Percentiles rank a stretch among this genome's conserved stretches.
phyloP scores from a whole-genome alignment of 2,797 vertebrate genomes.

The Malurus leucopterus region DNA sequence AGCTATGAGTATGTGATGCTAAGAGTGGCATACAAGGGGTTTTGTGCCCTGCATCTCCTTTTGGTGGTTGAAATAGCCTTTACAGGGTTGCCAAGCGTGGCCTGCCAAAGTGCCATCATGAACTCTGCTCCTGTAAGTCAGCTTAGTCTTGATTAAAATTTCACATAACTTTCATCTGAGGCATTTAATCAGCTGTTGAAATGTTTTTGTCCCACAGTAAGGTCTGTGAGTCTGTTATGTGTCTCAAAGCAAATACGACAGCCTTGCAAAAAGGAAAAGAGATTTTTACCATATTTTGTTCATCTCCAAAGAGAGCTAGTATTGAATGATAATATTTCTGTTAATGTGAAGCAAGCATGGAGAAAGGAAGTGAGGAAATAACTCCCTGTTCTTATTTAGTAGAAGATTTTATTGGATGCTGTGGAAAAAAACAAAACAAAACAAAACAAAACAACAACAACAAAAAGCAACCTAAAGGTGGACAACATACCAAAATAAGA shows the following conservation, averaged over 20 bases:
- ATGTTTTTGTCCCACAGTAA: background rate
- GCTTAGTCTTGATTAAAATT: background rate
- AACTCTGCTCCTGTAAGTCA: background rate
- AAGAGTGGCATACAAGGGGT: background rate
- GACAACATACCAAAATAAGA: background rate
- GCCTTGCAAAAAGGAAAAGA: background rate
- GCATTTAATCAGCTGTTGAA: background rate
- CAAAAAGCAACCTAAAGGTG: rapidly evolving
- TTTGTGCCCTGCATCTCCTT: background rate
- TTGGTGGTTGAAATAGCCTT: background rate
- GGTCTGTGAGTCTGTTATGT: background rate
- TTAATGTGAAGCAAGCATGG: background rate
- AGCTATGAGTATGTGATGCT: background rate
- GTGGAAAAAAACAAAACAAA: background rate
- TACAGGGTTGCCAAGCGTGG: background rate
- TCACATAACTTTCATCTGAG: background rate
- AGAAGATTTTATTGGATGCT: background rate
- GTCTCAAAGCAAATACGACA: background rate
- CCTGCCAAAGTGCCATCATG: background rate
- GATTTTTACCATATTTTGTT: background rate
- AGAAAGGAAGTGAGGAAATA: background rate
- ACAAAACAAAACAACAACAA: no score
- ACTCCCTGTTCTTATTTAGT: background rate
- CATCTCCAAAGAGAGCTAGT: background rate
- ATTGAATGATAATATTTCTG: background rate